Conservation (phyloP, 1,140 invertebrate species). For the Drosophila arizonae region DNA sequence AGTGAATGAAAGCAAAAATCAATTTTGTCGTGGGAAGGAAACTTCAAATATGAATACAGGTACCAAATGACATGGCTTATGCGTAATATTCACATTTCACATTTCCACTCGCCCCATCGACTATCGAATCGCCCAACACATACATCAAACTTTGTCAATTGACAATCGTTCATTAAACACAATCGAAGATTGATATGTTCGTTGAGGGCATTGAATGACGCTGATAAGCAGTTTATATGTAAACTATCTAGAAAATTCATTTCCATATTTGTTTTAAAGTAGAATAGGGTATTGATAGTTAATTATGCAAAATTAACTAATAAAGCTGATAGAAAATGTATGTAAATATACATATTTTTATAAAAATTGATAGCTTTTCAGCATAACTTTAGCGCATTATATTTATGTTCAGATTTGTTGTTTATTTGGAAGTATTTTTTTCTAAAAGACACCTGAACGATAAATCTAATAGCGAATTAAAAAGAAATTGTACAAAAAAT, state of each 20-base stretch:
- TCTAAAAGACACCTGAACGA: no score
- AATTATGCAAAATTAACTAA: neutral
- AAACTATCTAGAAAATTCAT: no score
- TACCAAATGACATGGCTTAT: slow-evolving; percentile 30
- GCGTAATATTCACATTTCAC: slow-evolving; percentile 10
- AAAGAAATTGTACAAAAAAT: no score
- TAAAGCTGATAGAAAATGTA: neutral
- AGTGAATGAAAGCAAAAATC: slow-evolving; percentile 54
- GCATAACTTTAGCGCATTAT: no score
- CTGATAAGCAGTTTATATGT: neutral
- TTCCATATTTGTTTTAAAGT: no score
- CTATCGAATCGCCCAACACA: neutral
- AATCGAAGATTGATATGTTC: neutral
- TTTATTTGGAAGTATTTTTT: no score
- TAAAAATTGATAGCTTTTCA: neutral
- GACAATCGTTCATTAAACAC: neutral
- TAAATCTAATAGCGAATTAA: no score
- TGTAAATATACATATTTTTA: neutral
- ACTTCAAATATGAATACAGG: slow-evolving; percentile 78
- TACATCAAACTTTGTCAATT: slow-evolving; percentile 6
- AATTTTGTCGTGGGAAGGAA: slow-evolving; percentile 60
- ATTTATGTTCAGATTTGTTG: no score
- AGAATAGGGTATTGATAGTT: neutral
- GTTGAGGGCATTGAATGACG: neutral
- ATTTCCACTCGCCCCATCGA: neutral